Percentiles rank a stretch among this genome's conserved stretches.
These are phyloP conservation scores for Acanthosepion lycidas DNA, from an alignment of 2,888 invertebrate species.

Conservation along the genomic window DNA sequence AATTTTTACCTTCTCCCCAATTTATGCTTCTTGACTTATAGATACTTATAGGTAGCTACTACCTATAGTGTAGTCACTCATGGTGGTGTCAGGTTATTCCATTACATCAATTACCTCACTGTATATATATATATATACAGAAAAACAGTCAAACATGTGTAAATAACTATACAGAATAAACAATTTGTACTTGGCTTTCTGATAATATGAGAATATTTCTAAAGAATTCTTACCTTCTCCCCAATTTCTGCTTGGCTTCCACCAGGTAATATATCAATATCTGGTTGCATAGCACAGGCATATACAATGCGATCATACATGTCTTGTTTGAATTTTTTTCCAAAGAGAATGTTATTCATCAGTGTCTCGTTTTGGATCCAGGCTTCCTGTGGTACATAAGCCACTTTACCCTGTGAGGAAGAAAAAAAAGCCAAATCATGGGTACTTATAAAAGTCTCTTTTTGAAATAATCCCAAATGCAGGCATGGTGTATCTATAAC, in stretches of 20 bases:
- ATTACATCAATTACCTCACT: too few species aligned
- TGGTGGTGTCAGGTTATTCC: too few species aligned
- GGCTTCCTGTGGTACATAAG: slow-evolving; percentile 80
- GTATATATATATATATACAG: too few species aligned
- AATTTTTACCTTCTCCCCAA: slow-evolving; percentile 86
- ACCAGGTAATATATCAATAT: slow-evolving; percentile 89
- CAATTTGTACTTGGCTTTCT: not conserved
- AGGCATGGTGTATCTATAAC: too few species aligned
- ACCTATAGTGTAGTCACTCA: too few species aligned
- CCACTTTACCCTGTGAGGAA: slow-evolving; percentile 73
- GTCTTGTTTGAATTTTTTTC: slow-evolving; percentile 82
- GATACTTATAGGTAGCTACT: too few species aligned
- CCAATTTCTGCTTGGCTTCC: slow-evolving; percentile 97
- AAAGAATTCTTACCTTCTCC: slow-evolving; percentile 81
- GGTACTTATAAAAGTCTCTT: not conserved
- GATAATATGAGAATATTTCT: not conserved
- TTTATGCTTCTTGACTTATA: slow-evolving; percentile 82
- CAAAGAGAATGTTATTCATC: slow-evolving; percentile 93
- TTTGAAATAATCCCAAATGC: too few species aligned
- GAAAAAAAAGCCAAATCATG: not conserved
- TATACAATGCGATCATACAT: slow-evolving; percentile 87
- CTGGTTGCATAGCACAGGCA: slow-evolving; percentile 90
- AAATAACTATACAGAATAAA: not conserved
- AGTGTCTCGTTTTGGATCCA: slow-evolving; percentile 98
- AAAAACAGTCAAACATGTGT: not conserved